These are phyloP conservation scores for Podotricha telesiphe DNA, from an alignment of 2,888 invertebrate species.

Conservation along the genomic window DNA sequence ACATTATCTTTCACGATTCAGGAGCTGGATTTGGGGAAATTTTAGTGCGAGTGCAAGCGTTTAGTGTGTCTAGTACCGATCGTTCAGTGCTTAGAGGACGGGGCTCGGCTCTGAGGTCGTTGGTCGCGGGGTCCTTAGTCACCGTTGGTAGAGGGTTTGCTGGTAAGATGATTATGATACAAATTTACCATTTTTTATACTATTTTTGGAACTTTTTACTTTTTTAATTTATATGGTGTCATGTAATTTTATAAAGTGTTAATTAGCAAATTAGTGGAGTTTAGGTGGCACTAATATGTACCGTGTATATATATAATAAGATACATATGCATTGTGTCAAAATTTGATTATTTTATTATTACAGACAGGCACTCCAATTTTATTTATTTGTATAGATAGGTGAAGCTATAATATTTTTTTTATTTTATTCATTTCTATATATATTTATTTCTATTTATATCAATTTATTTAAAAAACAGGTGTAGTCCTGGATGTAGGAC, in stretches of 20 bases:
- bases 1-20: conserved; percentile 39
- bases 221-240: too few relatives aligned
- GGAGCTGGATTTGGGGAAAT: conserved; percentile 70
- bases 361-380: too few relatives aligned
- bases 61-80: conserved; percentile 70
- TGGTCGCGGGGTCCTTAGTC: conserved; percentile 56
- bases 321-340: too few relatives aligned
- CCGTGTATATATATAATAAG: too few relatives aligned
- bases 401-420: too few relatives aligned
- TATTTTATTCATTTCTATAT: neutral
- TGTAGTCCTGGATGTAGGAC: conserved; percentile 73
- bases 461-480: conserved; percentile 51
- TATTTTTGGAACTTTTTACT: neutral
- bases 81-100: conserved; percentile 69
- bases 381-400: too few relatives aligned
- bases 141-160: conserved; percentile 73
- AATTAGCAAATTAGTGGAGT: too few relatives aligned
- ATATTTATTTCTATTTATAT: neutral
- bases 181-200: conserved; percentile 4
- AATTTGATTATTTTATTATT: too few relatives aligned
- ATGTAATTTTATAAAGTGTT: too few relatives aligned
- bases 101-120: conserved; percentile 59
- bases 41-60: conserved; percentile 73
- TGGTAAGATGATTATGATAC: conserved; percentile 53
- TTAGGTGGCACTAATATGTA: too few relatives aligned